Conservation (phyloP, 2,888 invertebrate genomes). For the Eledone cirrhosa region DNA sequence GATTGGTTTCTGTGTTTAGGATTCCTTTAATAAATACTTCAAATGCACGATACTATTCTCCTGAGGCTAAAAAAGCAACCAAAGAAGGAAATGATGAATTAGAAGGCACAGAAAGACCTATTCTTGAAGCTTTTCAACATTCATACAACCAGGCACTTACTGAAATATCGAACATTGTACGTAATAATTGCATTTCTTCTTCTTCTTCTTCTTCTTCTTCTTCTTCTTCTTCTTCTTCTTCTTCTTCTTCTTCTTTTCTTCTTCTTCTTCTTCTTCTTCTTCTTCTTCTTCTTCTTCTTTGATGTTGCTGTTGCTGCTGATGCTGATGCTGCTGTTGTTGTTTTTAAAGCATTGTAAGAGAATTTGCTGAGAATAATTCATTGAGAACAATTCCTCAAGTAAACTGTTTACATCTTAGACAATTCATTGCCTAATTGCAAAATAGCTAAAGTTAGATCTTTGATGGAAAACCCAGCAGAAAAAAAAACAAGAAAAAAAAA, state of each 20-base stretch:
- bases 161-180: slow-evolving; percentile 58
- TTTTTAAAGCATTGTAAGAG: no score
- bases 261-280: no score
- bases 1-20: slow-evolving; percentile 41
- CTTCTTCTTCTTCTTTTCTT: no score
- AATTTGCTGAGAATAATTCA: background rate
- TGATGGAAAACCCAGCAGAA: no score
- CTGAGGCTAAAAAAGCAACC: slow-evolving; percentile 54
- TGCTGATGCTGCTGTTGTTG: no score
- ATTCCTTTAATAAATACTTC: slow-evolving; percentile 62
- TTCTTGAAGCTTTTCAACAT: slow-evolving; percentile 57
- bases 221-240: no score
- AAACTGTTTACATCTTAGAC: background rate
- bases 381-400: background rate
- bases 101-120: slow-evolving; percentile 60
- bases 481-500: no score
- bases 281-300: no score
- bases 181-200: no score
- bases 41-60: slow-evolving; percentile 53
- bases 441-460: background rate
- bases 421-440: no score
- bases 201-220: no score
- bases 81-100: slow-evolving; percentile 42
- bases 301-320: no score
- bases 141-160: slow-evolving; percentile 38